Evolutionary conservation across 2,113 vertebrate genomes (phyloP), one percentile per base, ranked within the genome.

Genomic region (Neopipo cinnamomea): DNA sequence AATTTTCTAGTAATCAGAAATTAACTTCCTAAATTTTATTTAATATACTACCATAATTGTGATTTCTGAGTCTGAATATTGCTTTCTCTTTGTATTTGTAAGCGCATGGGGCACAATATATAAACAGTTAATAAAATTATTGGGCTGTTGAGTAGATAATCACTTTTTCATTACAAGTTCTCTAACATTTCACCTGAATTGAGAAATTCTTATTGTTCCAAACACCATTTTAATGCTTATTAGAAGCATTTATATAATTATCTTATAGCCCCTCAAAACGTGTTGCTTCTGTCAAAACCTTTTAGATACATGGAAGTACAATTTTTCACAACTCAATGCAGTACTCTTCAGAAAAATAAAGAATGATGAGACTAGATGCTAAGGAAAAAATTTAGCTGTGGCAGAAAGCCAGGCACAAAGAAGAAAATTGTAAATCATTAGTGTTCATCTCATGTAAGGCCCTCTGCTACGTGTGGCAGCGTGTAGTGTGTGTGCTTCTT

Each of bases 141-240:
- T 66, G 28, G 24, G 14, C 15, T 80, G 31, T 25, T 73, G 42
- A 53, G 8, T 50, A 77, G 78, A 4, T 56, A 72, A 72, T 65
- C 63, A 5, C 3, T 80, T 82, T 75, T 13, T 73, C 13, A 30
- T 50, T 63, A 66, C 3, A 47, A 39, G 16, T 61, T 82, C 42
- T 76, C 62, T 83, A 65, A 82, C 37, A 59, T 78, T 93, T 94
- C 41, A 31, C 18, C 59, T 33, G 9, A 87, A 88, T 1, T 92
- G n/a, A 96, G 71, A 94, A 84, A 85, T 6, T 35, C 11, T 4
- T 89, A 5, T 68, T 80, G 37, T 83, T 91, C 31, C 46, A 91
- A 93, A 77, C 24, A 67, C 25, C 39, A 88, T 93, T 88, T 92
- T 94, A 93, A 77, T 84, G 21, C 21, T 79, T 71, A 78, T 30